Base-by-base conservation (phyloP, 2,113 vertebrate species). In the Campylomormyrus numenius region DNA sequence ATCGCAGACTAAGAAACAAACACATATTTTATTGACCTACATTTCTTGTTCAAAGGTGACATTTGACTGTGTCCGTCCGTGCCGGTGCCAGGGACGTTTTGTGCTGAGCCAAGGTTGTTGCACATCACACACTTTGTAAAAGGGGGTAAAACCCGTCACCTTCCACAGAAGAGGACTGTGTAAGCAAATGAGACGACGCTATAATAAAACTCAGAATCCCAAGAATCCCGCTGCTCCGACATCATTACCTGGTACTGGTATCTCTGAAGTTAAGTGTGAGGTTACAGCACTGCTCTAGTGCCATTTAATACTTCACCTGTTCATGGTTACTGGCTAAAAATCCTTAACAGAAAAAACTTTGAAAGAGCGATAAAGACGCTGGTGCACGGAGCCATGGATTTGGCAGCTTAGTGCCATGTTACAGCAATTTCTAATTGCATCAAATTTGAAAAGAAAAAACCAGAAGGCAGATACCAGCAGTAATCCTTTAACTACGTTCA, bases 121-220 rank as follows among this genome's bases (percentile, higher is more conserved):
- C n/a, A 66, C 0, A 3, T 24, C 2, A 3, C n/a, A 27, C 58
- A 27, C 5, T 66, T 66, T 27, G 8, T 66, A 66, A 77, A 74
- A 74, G 13, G 70, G 3, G 70, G 10, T 15, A 74, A 74, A 74
- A 74, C 13, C 42, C 94, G 90, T 93, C 89, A 91, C 91, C 88
- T 93, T 91, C 91, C 93, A 94, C 92, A 89, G 95, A 94, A 95
- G 93, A 94, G 93, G 94, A 95, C 95, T 95, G 94, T 94, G 94
- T 93, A 94, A 94, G 94, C 95, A 95, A 96, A 95, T 95, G 93
- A 95, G 94, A 95, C 94, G 93, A 93, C 92, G 92, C 93, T 93
- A 93, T 91, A 94, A 93, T 94, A 95, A 95, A 95, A 94, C 92
- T 89, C 92, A 95, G 95, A 95, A 95, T 95, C 95, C 94, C 94